Conservation (phyloP, 1,140 invertebrate genomes). For the Neodiprion fabricii region DNA sequence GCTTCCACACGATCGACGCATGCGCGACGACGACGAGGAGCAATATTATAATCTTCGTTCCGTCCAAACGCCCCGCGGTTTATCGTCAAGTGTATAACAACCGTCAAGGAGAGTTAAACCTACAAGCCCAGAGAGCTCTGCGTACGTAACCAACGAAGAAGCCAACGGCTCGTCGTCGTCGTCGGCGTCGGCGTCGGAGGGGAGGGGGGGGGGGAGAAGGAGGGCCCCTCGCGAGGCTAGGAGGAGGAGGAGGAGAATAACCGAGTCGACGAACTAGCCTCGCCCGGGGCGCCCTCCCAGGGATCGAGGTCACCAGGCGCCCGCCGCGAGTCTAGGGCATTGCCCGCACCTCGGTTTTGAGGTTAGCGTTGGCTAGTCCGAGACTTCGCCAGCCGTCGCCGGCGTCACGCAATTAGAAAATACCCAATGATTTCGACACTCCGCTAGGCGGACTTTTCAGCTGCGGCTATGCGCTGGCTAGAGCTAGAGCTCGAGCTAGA, state of each 20-base stretch:
- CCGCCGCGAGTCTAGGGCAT: slow-evolving; percentile 52
- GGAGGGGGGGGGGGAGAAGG: background rate
- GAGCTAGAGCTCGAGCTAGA: too few species aligned
- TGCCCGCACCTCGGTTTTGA: slow-evolving; percentile 54
- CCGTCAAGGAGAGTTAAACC: too few species aligned
- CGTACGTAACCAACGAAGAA: too few species aligned
- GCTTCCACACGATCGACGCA: too few species aligned
- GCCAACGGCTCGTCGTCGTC: too few species aligned
- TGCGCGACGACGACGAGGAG: too few species aligned
- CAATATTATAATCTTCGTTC: too few species aligned
- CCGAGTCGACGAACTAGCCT: slow-evolving; percentile 32
- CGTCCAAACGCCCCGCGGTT: too few species aligned
- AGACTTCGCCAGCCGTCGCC: slow-evolving; percentile 32
- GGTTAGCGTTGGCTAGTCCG: slow-evolving; percentile 52
- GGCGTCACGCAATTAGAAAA: slow-evolving; percentile 51
- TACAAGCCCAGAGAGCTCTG: too few species aligned
- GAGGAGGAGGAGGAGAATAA: slow-evolving; percentile 40
- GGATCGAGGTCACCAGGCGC: slow-evolving; percentile 57
- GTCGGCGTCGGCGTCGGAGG: background rate
- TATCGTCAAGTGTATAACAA: too few species aligned
- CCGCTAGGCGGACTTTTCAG: background rate
- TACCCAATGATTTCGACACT: slow-evolving; percentile 32
- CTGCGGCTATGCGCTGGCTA: too few species aligned
- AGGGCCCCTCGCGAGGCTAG: slow-evolving; percentile 43
- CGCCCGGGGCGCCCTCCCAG: slow-evolving; percentile 14